A percentile compares a stretch with the other conserved stretches of the same genome.
Conservation (phyloP, 2,888 invertebrate genomes). For the Chrysina gloriosa region DNA sequence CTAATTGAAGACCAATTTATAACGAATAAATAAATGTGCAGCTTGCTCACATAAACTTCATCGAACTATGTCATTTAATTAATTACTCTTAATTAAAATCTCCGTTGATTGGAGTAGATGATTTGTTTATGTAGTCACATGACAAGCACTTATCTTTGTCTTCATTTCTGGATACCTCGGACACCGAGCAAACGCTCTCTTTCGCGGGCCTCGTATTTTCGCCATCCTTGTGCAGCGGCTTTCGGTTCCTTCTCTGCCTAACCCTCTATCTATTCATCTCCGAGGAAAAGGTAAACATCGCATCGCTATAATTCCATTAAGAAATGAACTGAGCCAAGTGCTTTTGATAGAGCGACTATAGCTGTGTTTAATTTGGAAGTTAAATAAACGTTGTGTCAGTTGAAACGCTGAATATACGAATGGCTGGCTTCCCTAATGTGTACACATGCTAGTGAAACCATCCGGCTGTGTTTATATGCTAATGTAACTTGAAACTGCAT, state of each 20-base stretch:
- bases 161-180: background rate
- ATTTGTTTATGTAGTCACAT: slow-evolving; percentile 57
- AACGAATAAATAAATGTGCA: slow-evolving; percentile 26
- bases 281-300: slow-evolving; percentile 59
- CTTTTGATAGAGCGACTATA: slow-evolving; percentile 52
- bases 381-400: slow-evolving; percentile 61
- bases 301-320: slow-evolving; percentile 64
- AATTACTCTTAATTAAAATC: slow-evolving; percentile 62
- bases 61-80: slow-evolving; percentile 59
- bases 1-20: background rate
- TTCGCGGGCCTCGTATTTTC: slow-evolving; percentile 23
- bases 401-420: slow-evolving; percentile 38
- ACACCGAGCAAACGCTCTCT: slow-evolving; percentile 12
- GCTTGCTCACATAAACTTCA: slow-evolving; percentile 43
- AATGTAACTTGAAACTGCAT: slow-evolving; percentile 48
- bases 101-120: slow-evolving; percentile 61
- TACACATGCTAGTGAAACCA: slow-evolving; percentile 44
- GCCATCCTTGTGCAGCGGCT: slow-evolving; percentile 11
- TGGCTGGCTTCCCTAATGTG: slow-evolving; percentile 37
- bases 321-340: slow-evolving; percentile 64
- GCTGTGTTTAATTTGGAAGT: slow-evolving; percentile 56
- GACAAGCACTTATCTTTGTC: slow-evolving; percentile 43
- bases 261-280: slow-evolving; percentile 45
- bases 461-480: slow-evolving; percentile 56
- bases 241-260: slow-evolving; percentile 38